Evolutionary conservation across 2,888 invertebrate genomes (phyloP), one percentile per base, ranked within the genome.

Genomic region (Drosophila helvetica): DNA sequence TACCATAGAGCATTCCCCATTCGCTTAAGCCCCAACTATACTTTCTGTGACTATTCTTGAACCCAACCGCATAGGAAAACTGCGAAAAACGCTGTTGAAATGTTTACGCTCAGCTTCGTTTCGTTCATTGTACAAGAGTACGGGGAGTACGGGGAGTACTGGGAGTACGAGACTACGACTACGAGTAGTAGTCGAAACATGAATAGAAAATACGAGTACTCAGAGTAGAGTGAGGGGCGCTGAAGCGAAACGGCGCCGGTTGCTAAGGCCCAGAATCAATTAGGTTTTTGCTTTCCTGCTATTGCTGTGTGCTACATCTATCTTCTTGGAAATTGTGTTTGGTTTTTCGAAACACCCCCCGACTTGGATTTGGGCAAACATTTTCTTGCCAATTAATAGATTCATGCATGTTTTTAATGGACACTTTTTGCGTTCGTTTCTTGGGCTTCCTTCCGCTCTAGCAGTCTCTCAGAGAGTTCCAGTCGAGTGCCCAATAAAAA

Each of bases 81-180:
- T 7, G 30, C 22, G 54, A 73, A 73, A 73, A 73, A 57, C 58
- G 65, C 62, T 74, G 86, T 68, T 85, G 86, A 85, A 87, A 85
- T 87, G 70, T 83, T 83, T 79, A 85, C 82, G 82, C 79, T 83
- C 67, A 86, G 88, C 80, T 85, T 82, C 74, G 79, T 75, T 85
- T 82, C 74, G 79, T 75, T 30, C 78, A 75, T 69, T 78, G 79
- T 78, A 77, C 15, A 0, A 4, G 27, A 27, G 27, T 8, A 8
- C 8, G 2, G 27, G 8, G 25, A 25, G 8, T 1, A 2, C 25
- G 8, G 6, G 6, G 25, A 25, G 33, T 33, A 33, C 33, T 1
- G 19, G 19, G 5, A 15, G 12, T 22, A 22, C 22, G 6, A 10
- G 33, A 15, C 4, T 38, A 12, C 38, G 2, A 38, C 7, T n/a